Percentiles rank a stretch among this genome's conserved stretches.
Conservation (phyloP, 2,113 vertebrate genomes). For the Corythornis cristatus region DNA sequence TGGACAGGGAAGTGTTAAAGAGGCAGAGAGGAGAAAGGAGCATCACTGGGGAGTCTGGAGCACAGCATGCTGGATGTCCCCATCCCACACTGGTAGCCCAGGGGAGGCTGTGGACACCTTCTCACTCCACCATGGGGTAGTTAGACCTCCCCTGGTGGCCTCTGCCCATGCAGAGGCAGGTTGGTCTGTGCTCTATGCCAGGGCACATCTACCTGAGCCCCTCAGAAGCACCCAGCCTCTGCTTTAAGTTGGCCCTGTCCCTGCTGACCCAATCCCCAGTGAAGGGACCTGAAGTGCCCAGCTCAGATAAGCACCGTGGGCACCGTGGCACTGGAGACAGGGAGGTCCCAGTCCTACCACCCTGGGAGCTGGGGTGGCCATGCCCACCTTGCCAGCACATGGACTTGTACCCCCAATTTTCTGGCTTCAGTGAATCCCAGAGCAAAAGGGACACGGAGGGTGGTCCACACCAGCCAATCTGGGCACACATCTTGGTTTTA, state of each 20-base stretch:
- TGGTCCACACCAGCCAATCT: no score
- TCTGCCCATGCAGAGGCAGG: background rate
- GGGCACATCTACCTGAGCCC: background rate
- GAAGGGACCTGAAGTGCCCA: background rate
- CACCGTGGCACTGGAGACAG: background rate
- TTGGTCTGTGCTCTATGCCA: background rate
- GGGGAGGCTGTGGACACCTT: background rate
- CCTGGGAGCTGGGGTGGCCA: background rate
- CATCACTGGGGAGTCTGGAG: background rate
- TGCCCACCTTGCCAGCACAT: no score
- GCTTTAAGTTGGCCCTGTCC: background rate
- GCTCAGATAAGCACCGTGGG: background rate
- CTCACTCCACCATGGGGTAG: background rate
- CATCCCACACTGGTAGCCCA: no score
- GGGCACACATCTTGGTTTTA: background rate
- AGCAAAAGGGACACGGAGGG: background rate
- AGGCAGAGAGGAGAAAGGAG: background rate
- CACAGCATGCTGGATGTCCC: background rate
- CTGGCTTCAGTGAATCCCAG: background rate
- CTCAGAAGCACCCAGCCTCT: background rate
- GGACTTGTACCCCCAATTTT: background rate
- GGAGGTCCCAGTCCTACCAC: accelerated
- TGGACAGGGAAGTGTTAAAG: background rate
- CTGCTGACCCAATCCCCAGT: background rate
- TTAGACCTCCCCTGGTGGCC: background rate